Evolutionary conservation across 2,797 vertebrate species (phyloP).

Genomic region (Myotis daubentonii): DNA sequence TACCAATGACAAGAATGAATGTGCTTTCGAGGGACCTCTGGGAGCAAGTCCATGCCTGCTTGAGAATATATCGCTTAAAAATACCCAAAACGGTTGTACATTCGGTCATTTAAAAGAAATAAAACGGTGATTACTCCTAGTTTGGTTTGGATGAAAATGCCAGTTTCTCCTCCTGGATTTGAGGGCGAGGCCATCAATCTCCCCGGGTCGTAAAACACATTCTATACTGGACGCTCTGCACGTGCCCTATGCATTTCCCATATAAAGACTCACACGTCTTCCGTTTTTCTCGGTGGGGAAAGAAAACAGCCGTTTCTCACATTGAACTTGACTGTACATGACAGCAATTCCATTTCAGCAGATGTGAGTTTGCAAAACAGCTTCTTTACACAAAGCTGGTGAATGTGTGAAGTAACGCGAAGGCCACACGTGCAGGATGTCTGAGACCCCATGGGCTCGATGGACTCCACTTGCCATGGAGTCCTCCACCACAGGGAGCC

Average conservation of each 20-base stretch:
- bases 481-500: neutral
- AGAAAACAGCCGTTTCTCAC: constrained; percentile 59
- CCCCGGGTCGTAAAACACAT: constrained; percentile 35
- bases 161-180: constrained; percentile 43
- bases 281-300: constrained; percentile 54
- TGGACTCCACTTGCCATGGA: neutral
- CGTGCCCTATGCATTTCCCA: neutral
- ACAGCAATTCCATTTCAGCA: constrained; percentile 47
- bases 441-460: neutral
- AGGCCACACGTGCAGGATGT: neutral
- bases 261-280: constrained; percentile 19
- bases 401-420: neutral
- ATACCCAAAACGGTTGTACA: constrained; percentile 7
- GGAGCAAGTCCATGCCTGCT: neutral
- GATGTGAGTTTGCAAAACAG: constrained; percentile 44
- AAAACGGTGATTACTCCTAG: constrained; percentile 59
- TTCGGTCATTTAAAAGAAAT: constrained; percentile 54
- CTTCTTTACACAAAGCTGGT: constrained; percentile 16
- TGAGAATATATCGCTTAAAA: constrained; percentile 46
- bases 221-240: neutral
- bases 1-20: neutral
- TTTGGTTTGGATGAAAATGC: constrained; percentile 46
- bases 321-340: constrained; percentile 1
- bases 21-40: neutral
- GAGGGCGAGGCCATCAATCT: constrained; percentile 54